These are phyloP conservation scores for Drosophila gunungcola DNA, from an alignment of 1,140 invertebrate species.

Conservation along the genomic window DNA sequence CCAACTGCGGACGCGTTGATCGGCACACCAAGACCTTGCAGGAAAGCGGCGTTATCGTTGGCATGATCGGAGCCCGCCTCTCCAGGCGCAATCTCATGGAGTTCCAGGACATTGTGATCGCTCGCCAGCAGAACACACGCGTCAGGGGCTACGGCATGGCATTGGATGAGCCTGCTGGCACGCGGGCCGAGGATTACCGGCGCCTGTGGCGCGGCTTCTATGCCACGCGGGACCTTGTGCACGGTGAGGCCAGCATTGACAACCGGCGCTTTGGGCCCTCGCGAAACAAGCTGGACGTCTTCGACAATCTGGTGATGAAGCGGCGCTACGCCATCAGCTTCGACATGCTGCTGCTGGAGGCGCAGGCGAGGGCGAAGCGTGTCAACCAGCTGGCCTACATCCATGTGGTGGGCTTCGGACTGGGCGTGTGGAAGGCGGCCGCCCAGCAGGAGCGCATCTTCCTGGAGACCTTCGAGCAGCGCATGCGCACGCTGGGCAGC, in stretches of 20 bases:
- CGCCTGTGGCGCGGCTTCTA: constrained; percentile 69
- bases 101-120: constrained; percentile 86
- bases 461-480: constrained; percentile 76
- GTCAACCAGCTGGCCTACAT: constrained; percentile 61
- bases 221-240: constrained; percentile 49
- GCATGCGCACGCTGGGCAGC: constrained; percentile 57
- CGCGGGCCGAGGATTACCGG: constrained; percentile 55
- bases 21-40: constrained; percentile 46
- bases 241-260: constrained; percentile 48
- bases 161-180: constrained; percentile 6
- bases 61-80: constrained; percentile 86
- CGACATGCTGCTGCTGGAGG: constrained; percentile 71
- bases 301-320: constrained; percentile 79
- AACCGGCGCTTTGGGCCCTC: constrained; percentile 53
- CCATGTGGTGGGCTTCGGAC: constrained; percentile 79
- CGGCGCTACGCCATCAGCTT: constrained; percentile 78
- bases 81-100: constrained; percentile 86
- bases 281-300: constrained; percentile 61
- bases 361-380: constrained; percentile 46
- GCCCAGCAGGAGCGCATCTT: constrained; percentile 80
- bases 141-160: constrained; percentile 85
- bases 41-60: constrained; percentile 74
- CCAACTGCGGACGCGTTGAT: constrained; percentile 86
- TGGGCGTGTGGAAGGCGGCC: constrained; percentile 78
- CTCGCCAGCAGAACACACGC: constrained; percentile 85